Percentiles rank a stretch among this genome's conserved stretches.
These are phyloP conservation scores for Enteromius treurensis DNA, from an alignment of 2,797 vertebrate species.

Conservation along the genomic window DNA sequence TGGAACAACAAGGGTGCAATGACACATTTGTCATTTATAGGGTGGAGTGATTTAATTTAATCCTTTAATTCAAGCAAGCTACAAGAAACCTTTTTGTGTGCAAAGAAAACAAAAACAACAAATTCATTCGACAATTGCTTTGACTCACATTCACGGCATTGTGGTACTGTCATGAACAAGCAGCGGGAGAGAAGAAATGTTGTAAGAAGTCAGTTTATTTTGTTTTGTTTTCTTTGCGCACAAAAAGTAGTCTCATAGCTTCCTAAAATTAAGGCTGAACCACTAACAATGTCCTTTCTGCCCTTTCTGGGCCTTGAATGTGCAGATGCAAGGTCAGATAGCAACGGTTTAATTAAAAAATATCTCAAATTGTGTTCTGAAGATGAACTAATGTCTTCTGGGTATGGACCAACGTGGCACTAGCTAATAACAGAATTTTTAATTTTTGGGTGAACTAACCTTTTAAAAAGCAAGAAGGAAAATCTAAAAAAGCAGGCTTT, in stretches of 20 bases:
- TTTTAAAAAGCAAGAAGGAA: background rate
- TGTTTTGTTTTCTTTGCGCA: no score
- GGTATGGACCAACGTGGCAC: background rate
- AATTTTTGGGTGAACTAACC: background rate
- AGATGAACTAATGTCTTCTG: background rate
- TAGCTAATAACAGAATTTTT: background rate
- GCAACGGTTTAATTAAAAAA: background rate
- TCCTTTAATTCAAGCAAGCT: background rate
- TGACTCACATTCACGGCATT: no score
- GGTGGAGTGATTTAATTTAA: no score
- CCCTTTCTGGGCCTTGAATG: background rate
- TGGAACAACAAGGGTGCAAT: no score
- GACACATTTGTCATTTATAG: no score
- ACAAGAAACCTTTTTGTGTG: no score
- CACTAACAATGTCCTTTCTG: background rate
- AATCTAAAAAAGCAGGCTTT: background rate
- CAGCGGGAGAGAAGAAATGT: background rate
- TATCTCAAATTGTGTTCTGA: background rate
- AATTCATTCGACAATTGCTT: background rate
- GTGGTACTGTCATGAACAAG: background rate
- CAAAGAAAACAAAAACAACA: background rate
- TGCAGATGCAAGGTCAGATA: background rate
- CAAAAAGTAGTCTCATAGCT: background rate
- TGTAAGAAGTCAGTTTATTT: no score
- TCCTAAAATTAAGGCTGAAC: background rate